Evolutionary conservation across 2,797 vertebrate genomes (phyloP).

Genomic region (Meda fulgida): DNA sequence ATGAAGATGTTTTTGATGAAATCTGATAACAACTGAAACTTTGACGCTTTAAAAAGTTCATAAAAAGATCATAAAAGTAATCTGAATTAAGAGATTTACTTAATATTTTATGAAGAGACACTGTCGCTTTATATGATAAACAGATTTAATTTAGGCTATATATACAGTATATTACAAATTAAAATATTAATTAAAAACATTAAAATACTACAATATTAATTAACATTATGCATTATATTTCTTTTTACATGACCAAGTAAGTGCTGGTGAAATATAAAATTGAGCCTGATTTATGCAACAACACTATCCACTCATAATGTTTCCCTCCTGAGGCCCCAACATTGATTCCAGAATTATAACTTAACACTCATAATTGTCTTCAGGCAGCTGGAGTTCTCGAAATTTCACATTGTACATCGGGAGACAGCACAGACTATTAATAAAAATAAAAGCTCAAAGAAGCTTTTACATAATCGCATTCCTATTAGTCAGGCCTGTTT

Average conservation of each 20-base stretch:
- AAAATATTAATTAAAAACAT: too few relatives aligned
- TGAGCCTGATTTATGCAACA: background rate
- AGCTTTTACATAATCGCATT: constrained; percentile 10
- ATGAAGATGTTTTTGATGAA: background rate
- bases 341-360: constrained; percentile 16
- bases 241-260: background rate
- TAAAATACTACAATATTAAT: background rate
- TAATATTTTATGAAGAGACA: too few relatives aligned
- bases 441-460: constrained; percentile 18
- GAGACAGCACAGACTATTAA: constrained; percentile 1
- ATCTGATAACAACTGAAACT: background rate
- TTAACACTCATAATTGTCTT: constrained; percentile 1
- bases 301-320: background rate
- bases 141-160: too few relatives aligned
- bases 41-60: background rate
- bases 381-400: background rate
- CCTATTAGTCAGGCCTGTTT: background rate
- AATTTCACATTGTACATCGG: background rate
- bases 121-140: too few relatives aligned
- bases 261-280: background rate
- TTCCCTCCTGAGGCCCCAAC: background rate
- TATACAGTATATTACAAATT: too few relatives aligned
- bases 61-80: too few relatives aligned
- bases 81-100: too few relatives aligned
- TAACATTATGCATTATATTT: too few relatives aligned